Conservation (phyloP, 2,888 invertebrate genomes). For the Pachycephus smyrnensis region DNA sequence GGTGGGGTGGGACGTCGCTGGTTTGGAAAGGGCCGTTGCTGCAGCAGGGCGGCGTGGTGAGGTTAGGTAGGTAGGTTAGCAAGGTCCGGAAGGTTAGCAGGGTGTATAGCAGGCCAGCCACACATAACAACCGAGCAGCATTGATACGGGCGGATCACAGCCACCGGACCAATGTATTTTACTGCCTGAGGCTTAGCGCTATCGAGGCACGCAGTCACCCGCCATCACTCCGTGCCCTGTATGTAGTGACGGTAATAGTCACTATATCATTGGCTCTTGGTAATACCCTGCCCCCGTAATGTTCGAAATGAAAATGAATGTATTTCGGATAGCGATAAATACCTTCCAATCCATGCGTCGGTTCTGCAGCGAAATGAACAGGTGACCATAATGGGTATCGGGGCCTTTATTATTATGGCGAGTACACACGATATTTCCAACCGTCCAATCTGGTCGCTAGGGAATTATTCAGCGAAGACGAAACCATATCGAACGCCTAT, state of each 20-base stretch:
- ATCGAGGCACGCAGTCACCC: constrained; percentile 67
- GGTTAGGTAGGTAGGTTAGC: constrained; percentile 28
- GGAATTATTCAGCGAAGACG: neutral
- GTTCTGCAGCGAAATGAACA: constrained; percentile 50
- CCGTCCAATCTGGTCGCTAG: neutral
- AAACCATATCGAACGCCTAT: neutral
- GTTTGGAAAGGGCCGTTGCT: constrained; percentile 15
- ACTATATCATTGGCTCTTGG: constrained; percentile 68
- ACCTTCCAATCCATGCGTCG: constrained; percentile 54
- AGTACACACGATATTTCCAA: constrained; percentile 1
- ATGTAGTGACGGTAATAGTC: constrained; percentile 68
- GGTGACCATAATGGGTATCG: constrained; percentile 54
- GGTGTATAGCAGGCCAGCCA: constrained; percentile 31
- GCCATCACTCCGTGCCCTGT: constrained; percentile 66
- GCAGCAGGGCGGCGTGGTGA: constrained; percentile 26
- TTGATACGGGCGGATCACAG: constrained; percentile 67
- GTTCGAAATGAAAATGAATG: constrained; percentile 67
- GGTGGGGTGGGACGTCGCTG: constrained; percentile 12
- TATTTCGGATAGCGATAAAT: constrained; percentile 67
- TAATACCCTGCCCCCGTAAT: constrained; percentile 64
- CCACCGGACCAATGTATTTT: constrained; percentile 66
- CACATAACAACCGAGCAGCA: constrained; percentile 63
- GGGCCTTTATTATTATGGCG: constrained; percentile 52
- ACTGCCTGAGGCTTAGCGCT: constrained; percentile 66
- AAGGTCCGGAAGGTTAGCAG: constrained; percentile 24